Evolutionary conservation across 2,113 vertebrate species (phyloP), one percentile per base, ranked within the genome.

Genomic region (Otus sunia): DNA sequence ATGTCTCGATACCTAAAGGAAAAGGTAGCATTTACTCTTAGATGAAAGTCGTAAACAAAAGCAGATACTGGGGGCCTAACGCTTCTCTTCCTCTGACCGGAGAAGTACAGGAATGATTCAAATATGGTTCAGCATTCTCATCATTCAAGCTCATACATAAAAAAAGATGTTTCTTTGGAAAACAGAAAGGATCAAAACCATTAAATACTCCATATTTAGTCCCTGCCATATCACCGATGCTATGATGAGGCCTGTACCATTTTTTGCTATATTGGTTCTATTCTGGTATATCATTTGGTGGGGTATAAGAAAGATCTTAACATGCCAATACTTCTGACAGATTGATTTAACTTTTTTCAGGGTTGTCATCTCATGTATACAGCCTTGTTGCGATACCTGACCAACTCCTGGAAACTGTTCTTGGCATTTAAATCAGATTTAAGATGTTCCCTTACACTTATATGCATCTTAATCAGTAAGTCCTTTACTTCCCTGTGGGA

Each of bases 371-470:
- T 81, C 25, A 63, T 89, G 96, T 56, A 55, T 52, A 52, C n/a
- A 64, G 73, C 66, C 84, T 91, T 49, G 56, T 45, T 91, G 69
- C 2, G 6, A 68, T 23, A 92, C 49, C 21, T 74, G 56, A 47
- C 41, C n/a, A 25, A 34, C 29, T 74, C 56, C 84, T 84, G 93
- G 68, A 88, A 95, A 43, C 39, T 7, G 15, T 22, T 96, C 47
- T 63, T 43, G 60, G 59, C 72, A 52, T 81, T 96, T 81, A 84
- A 94, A 91, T 87, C 76, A 91, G 80, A 95, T 89, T 96, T 77
- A 91, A 85, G 83, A 32, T 36, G 26, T 32, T 85, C 80, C 60
- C 43, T 77, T 72, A 63, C 76, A 67, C 26, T 78, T 75, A 75
- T 81, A 55, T 94, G 73, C 86, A 92, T 84, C 91, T 76, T 87